Conservation (phyloP, 2,113 vertebrate genomes). For the Xyliphius kryptos region DNA sequence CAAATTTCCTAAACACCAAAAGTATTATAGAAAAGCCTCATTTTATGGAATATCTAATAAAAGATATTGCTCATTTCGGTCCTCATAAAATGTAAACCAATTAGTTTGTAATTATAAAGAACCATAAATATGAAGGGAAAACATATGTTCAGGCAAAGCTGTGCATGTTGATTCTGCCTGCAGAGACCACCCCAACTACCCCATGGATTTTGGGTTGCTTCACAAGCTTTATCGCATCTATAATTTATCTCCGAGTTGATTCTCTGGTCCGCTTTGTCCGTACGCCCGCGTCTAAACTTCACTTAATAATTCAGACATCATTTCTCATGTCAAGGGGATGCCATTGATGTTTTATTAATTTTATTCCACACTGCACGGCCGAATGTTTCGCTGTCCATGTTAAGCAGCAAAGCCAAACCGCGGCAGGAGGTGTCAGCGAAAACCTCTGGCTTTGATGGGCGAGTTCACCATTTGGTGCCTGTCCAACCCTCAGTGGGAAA, state of each 20-base stretch:
- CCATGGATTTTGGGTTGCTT: constrained; percentile 38
- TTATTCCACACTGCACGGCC: neutral
- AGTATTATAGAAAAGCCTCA: no score
- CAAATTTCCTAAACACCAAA: no score
- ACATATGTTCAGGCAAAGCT: neutral
- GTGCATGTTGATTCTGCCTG: constrained; percentile 12
- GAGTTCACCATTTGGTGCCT: neutral
- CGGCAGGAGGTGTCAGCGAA: neutral
- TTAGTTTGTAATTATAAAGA: no score
- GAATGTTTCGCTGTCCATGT: neutral
- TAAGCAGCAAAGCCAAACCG: neutral
- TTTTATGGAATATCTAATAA: no score
- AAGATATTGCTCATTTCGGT: no score
- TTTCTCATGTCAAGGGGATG: constrained; percentile 22
- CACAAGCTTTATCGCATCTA: constrained; percentile 38
- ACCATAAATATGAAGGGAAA: neutral
- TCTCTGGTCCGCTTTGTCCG: constrained; percentile 32
- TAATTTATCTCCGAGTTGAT: constrained; percentile 37
- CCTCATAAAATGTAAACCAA: no score
- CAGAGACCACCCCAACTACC: constrained; percentile 2
- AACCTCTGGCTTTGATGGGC: neutral
- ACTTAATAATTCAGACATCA: constrained; percentile 37
- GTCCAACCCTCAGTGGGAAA: constrained; percentile 1
- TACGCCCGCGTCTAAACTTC: constrained; percentile 26
- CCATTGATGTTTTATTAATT: constrained; percentile 34